Base-by-base conservation (phyloP, 2,113 vertebrate genomes). In the Bujurquina vittata region DNA sequence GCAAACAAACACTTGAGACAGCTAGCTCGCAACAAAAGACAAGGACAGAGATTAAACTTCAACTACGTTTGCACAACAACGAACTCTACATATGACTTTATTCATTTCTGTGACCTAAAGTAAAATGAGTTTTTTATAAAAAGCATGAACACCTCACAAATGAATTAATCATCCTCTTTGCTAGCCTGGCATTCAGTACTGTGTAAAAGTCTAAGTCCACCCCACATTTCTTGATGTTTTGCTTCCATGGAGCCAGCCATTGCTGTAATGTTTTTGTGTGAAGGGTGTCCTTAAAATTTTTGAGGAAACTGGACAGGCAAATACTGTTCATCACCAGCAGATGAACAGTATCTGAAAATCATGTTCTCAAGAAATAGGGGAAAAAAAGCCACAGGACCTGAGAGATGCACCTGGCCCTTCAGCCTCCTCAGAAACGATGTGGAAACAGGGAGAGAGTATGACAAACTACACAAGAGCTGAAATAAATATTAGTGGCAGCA, bases 11-110 rank as follows among this genome's bases (percentile, higher is more conserved):
- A 46, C 35, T 37, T 37, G 35, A 37, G 35, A 37, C 35, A 88
- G 62, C 62, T 77, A 76, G 63, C 77, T 57, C 72, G 63, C 23
- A 57, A 77, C 56, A 40, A 56, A 55, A 72, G 31, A 84, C 60
- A 77, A 75, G 1, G 31, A 75, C 17, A 26, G 22, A 5, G 10
- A 23, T 73, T 55, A 84, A 65, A 43, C n/a, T 57, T 77, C 77
- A 84, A 75, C 57, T 65, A 12, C 31, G 63, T 69, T 46, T 37
- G 40, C 23, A 37, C 9, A 8, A 37, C 10, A 37, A 37, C 8
- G 37, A 37, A 37, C 37, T 7, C 37, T 10, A 10, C 37, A 37
- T 1, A 37, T 10, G 8, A 37, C 8, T 37, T 37, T 37, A 9
- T 33, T 33, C 33, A 33, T 37, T 37, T 37, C 2, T 37, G 37